These are phyloP conservation scores for Ectropis crepuscularia DNA, from an alignment of 2,888 invertebrate species.

Conservation along the genomic window DNA sequence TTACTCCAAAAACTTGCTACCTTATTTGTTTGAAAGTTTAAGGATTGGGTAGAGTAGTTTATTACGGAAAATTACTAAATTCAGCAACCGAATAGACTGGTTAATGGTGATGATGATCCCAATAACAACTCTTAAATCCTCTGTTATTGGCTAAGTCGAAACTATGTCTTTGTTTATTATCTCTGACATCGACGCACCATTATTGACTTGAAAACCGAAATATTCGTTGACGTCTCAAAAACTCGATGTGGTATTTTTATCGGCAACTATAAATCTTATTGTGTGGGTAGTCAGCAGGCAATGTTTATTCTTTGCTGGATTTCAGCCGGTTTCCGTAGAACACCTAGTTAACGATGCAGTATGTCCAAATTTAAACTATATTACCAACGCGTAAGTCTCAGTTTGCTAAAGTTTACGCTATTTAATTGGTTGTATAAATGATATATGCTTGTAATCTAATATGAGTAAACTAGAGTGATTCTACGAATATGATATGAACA, in stretches of 20 bases:
- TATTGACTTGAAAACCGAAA: slow-evolving; percentile 10
- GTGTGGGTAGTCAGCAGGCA: slow-evolving; percentile 65
- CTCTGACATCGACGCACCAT: slow-evolving; percentile 28
- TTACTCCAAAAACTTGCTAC: no score
- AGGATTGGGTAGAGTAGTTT: no score
- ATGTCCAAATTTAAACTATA: slow-evolving; percentile 23
- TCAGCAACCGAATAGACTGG: no score
- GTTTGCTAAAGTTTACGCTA: no score
- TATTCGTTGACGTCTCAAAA: slow-evolving; percentile 58
- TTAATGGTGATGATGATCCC: background rate
- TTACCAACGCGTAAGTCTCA: no score
- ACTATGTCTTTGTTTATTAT: slow-evolving; percentile 53
- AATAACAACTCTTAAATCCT: slow-evolving; percentile 12
- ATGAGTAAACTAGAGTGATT: no score
- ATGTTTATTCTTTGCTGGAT: slow-evolving; percentile 65
- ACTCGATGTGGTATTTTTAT: slow-evolving; percentile 74
- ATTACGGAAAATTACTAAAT: no score
- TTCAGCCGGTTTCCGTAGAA: slow-evolving; percentile 51
- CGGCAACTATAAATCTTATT: slow-evolving; percentile 75
- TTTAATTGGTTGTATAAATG: no score
- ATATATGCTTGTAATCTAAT: no score
- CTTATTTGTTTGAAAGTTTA: no score
- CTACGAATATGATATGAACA: no score
- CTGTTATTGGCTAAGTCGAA: slow-evolving; percentile 37
- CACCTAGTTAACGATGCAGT: slow-evolving; percentile 33